Evolutionary conservation across 2,888 invertebrate species (phyloP).

Genomic region (Hirtodrosophila cameraria): DNA sequence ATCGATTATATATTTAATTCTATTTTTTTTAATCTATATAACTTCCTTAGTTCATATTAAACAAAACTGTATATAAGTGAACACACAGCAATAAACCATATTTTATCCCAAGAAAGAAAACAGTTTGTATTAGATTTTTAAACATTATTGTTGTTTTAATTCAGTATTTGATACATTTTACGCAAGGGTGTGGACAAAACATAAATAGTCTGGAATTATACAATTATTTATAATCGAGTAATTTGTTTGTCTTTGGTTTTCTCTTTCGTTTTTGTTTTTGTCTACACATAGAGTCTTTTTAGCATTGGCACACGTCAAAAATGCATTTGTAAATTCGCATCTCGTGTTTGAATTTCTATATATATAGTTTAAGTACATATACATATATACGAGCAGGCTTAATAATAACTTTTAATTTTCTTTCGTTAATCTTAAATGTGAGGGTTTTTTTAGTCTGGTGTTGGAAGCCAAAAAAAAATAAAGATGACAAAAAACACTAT

Average conservation of each 20-base stretch:
- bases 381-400: slow-evolving; percentile 43
- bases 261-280: slow-evolving; percentile 1
- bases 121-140: slow-evolving; percentile 15
- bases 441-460: slow-evolving; percentile 1
- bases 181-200: slow-evolving; percentile 47
- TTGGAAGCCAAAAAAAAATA: slow-evolving; percentile 28
- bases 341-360: slow-evolving; percentile 30
- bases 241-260: slow-evolving; percentile 2
- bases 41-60: slow-evolving; percentile 18
- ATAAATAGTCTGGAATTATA: slow-evolving; percentile 33
- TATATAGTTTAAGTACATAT: too few relatives aligned
- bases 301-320: slow-evolving; percentile 79
- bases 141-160: slow-evolving; percentile 48
- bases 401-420: slow-evolving; percentile 38
- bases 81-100: neutral
- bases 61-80: slow-evolving; percentile 19
- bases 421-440: neutral
- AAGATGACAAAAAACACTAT: neutral
- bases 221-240: slow-evolving; percentile 25
- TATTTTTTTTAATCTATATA: neutral
- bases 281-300: slow-evolving; percentile 67
- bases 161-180: slow-evolving; percentile 73
- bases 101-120: neutral
- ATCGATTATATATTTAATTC: slow-evolving; percentile 2
- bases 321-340: slow-evolving; percentile 57